Base-by-base conservation (phyloP, 2,797 vertebrate species). In the Eremophila alpestris region DNA sequence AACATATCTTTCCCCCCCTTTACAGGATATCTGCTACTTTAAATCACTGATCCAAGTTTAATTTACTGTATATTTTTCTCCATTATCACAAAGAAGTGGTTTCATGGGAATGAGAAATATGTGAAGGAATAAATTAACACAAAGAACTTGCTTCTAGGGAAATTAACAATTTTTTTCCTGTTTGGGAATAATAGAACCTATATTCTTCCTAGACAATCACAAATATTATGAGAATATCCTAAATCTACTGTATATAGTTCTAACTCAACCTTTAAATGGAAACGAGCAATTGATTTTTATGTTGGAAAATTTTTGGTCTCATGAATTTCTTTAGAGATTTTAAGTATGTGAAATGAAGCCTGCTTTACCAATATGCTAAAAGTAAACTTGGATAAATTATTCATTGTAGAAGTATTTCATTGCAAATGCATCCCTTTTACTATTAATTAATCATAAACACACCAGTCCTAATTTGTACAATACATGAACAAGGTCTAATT, bases 351-450 rank as follows among this genome's bases (percentile, higher is more conserved):
- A 91, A 92, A 87, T 75, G 62, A 87, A 92, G 54, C 51, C 63
- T 89, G 46, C 32, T 89, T 89, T 81, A 93, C 71, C 56, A 87
- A 68, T 65, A 87, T 52, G 45, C 51, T 89, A 89, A 89, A 95
- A 92, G 67, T 76, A 92, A 95, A 91, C 79, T 43, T 83, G 32
- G n/a, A 83, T 92, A 92, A 95, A 95, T 97, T 93, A 94, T 96
- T 95, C 7, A 91, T 86, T 92, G 68, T 73, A 87, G 83, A 94
- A 95, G 83, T 87, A 89, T 83, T 89, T 94, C 49, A 62, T 73
- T 81, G 82, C 48, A 94, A 87, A 85, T 87, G 43, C 93, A 91
- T 40, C 41, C 24, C 21, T 91, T 95, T 91, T 75, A 59, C 40
- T 87, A 86, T 92, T 93, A 90, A 95, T 95, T 94, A 96, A 93